phyloP scores from a whole-genome alignment of 2,888 invertebrate species.

The Perithous albicinctus region DNA sequence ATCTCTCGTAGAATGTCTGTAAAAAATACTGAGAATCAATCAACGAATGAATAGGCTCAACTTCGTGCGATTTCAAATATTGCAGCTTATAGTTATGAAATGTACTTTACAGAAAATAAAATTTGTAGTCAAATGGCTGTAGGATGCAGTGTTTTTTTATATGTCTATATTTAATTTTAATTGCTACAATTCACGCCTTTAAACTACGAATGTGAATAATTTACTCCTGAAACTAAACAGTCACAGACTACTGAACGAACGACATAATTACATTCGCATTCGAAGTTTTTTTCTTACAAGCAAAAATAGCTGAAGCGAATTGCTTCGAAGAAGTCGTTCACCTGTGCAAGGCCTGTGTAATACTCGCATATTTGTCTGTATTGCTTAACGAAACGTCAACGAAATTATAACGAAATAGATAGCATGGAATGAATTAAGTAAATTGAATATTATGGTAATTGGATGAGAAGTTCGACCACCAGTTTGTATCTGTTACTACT shows the following conservation, averaged over 20 bases:
- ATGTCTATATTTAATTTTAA: neutral
- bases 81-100: neutral
- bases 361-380: neutral
- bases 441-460: neutral
- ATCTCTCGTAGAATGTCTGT: neutral
- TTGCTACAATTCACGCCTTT: neutral
- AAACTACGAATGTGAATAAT: neutral
- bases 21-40: neutral
- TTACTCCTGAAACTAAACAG: neutral
- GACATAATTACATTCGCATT: neutral
- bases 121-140: neutral
- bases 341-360: neutral
- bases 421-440: neutral
- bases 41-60: neutral
- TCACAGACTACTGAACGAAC: neutral
- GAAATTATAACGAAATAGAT: neutral
- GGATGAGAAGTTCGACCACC: neutral
- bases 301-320: neutral
- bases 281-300: neutral
- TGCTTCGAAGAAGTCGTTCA: conserved; percentile 2
- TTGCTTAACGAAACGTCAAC: neutral
- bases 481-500: neutral
- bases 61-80: neutral
- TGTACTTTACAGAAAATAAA: neutral
- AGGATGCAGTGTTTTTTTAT: too few species aligned